Evolutionary conservation across 92 coral and sea anemone genomes (phyloP), one percentile per base, ranked within the genome.

Genomic region (Epizoanthus fatuus): DNA sequence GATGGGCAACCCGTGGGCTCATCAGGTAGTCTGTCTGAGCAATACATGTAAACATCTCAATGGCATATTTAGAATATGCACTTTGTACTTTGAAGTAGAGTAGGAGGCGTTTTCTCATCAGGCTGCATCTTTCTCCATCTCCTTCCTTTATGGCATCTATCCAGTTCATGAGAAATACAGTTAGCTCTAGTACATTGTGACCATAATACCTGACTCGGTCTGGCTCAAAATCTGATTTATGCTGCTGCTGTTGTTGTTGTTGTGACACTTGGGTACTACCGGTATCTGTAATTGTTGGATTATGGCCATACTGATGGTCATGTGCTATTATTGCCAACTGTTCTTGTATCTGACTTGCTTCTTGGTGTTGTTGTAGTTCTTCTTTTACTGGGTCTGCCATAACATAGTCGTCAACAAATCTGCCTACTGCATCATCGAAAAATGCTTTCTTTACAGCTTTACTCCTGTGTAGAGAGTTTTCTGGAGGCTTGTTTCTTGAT

Each of bases 1-100:
- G 69, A 32, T 92, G 88, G 39, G 92, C 89, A 86, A 91, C 73
- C 29, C 87, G 79, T 56, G 83, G 89, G 0, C 89, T 83, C 53
- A 72, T 54, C 38, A 74, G 3, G 53, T 56, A 56, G 62, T 74
- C 81, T 38, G 81, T 15, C n/a, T 74, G 81, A 11, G 81, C 81
- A 74, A 74, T 74, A 49, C 38, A 38, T 29, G 68, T 75, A 35
- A 29, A 29, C 32, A 29, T 29, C 32, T 29, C 32, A 29, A 29
- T 29, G 32, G 32, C 32, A 29, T 29, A 75, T 56, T 56, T 56
- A 14, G 62, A 56, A 56, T 14, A 56, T 13, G n/a, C 62, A 56
- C 20, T 56, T 54, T 74, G 71, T 0, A 79, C 59, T 55, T 85
- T 88, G 62, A 88, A 92, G 71, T 92, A 88, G 20, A 85, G 82